Evolutionary conservation across 1,140 invertebrate species (phyloP), one percentile per base, ranked within the genome.

Genomic region (Neotoxoptera formosana): DNA sequence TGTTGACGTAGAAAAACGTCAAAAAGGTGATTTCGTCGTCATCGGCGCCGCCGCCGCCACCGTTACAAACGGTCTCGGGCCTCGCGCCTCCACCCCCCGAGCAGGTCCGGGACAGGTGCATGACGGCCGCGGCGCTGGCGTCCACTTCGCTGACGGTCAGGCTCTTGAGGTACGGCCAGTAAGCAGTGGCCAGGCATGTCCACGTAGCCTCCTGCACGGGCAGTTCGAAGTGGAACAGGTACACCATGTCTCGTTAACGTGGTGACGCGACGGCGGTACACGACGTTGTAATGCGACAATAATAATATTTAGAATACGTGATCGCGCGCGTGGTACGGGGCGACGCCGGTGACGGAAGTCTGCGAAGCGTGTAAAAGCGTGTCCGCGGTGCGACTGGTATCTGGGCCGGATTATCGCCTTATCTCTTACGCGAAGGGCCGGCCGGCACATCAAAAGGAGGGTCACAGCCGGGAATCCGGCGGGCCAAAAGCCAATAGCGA

Each of bases 91-190:
- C 48, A 48, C n/a, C 88, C 23, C 25, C n/a, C 56, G 17, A 4
- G 87, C 36, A 36, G 48, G 17, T 20, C 7, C 25, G 34, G 1
- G 76, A 36, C 48, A 93, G 23, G 48, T 84, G 81, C 91, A 93
- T 93, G 7, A 93, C 76, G 20, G 48, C 23, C 17, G 14, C 7
- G 21, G 81, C 81, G 47, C 34, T 2, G n/a, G 47, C 34, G 34
- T 93, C 91, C 34, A 93, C 81, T 20, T 93, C 91, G 81, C 91
- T 93, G 48, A 93, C 25, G 23, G 91, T 93, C 25, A 93, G 34
- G 93, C 95, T 96, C 94, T 97, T 97, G 25, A 95, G 95, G 91
- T 96, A 96, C 94, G 96, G 95, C 84, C 95, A 95, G 94, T 96
- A 97, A 89, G 96, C 95, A 1, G 94, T 95, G 8, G 96, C 95